A percentile compares a stretch with the other conserved stretches of the same genome.
Evolutionary conservation across 1,140 invertebrate species (phyloP).

Genomic region (Lerema accius): DNA sequence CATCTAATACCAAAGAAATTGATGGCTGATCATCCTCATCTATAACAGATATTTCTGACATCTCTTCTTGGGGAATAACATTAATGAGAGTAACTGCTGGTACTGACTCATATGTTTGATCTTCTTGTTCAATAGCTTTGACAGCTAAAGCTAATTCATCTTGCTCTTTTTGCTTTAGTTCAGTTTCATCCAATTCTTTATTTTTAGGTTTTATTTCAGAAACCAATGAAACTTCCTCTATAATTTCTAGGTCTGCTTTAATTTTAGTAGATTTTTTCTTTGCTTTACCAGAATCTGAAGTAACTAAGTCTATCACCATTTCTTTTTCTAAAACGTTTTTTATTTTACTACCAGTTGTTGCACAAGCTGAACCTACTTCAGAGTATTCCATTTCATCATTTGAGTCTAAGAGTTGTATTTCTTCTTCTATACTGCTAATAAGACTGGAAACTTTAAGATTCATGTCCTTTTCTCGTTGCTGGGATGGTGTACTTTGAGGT

Average conservation of each 20-base stretch:
- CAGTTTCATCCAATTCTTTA: neutral
- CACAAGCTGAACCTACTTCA: neutral
- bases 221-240: neutral
- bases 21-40: slow-evolving; percentile 12
- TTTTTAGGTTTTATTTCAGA: slow-evolving; percentile 4
- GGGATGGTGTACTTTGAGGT: neutral
- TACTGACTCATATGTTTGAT: neutral
- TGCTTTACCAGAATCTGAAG: neutral
- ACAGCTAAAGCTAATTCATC: slow-evolving; percentile 26
- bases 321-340: neutral
- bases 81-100: slow-evolving; percentile 13
- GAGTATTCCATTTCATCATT: slow-evolving; percentile 1
- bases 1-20: slow-evolving; percentile 17
- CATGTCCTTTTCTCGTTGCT: slow-evolving; percentile 5
- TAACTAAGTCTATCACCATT: neutral
- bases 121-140: slow-evolving; percentile 22
- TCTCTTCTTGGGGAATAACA: slow-evolving; percentile 1
- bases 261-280: no score
- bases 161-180: slow-evolving; percentile 14
- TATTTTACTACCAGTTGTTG: neutral
- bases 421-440: slow-evolving; percentile 23
- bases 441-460: slow-evolving; percentile 21
- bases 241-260: neutral
- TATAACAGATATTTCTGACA: slow-evolving; percentile 7
- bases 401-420: slow-evolving; percentile 23